Conservation (phyloP, 2,113 vertebrate species). For the Rhombomys opimus region DNA sequence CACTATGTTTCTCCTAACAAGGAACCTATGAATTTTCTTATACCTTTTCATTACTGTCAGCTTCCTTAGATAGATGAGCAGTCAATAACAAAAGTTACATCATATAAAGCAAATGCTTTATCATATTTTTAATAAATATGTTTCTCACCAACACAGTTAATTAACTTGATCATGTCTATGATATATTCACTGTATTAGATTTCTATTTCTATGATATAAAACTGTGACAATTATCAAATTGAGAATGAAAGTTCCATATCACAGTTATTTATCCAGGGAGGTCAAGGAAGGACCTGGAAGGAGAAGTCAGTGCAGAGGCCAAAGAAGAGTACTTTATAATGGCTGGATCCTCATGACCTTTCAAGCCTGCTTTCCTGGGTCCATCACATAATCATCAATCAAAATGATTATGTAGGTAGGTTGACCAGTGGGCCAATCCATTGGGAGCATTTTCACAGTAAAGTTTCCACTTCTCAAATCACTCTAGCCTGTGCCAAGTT, state of each 20-base stretch:
- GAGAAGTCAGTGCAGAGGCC: background rate
- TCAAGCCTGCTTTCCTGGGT: background rate
- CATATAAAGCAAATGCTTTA: background rate
- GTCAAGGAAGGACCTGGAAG: background rate
- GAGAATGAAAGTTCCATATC: background rate
- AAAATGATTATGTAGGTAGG: background rate
- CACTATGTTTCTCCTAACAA: background rate
- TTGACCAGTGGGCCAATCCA: background rate
- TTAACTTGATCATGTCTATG: background rate
- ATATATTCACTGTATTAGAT: background rate
- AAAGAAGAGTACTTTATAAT: background rate
- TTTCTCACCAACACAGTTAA: background rate
- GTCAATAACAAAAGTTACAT: background rate
- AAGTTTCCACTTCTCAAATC: background rate
- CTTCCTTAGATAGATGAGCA: background rate
- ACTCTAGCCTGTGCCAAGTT: background rate
- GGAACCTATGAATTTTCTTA: background rate
- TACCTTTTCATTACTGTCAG: background rate
- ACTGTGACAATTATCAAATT: background rate
- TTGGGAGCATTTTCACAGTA: background rate
- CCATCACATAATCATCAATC: background rate
- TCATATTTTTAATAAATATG: background rate
- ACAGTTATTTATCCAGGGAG: background rate
- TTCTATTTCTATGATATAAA: background rate
- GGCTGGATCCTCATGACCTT: background rate